These are phyloP conservation scores for Indri indri DNA, from an alignment of 2,113 vertebrate species.

Conservation along the genomic window DNA sequence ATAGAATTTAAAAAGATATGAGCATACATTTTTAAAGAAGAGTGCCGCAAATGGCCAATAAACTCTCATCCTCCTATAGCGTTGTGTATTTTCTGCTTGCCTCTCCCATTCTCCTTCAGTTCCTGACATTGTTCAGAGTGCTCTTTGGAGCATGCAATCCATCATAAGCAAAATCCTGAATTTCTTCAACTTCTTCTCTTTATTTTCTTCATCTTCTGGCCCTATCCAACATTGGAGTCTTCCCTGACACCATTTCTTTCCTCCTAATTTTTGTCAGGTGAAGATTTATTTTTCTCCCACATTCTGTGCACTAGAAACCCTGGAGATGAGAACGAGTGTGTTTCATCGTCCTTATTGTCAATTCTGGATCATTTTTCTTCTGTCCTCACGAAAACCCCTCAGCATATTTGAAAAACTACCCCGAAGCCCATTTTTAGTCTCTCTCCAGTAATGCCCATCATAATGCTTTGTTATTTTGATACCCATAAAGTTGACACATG, in stretches of 20 bases:
- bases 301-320: background rate
- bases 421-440: background rate
- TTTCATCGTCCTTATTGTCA: background rate
- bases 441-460: background rate
- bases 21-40: background rate
- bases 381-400: background rate
- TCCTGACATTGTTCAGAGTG: background rate
- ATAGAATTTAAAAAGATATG: background rate
- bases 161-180: background rate
- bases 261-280: background rate
- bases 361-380: background rate
- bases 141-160: background rate
- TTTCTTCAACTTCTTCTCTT: background rate
- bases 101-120: too few relatives aligned
- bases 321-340: background rate
- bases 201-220: background rate
- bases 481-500: background rate
- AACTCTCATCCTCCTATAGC: background rate
- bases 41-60: background rate
- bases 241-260: background rate
- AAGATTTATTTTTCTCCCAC: background rate
- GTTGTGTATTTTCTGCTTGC: rapidly evolving
- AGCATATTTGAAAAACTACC: background rate
- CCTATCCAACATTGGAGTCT: background rate
- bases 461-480: background rate